phyloP scores from a whole-genome alignment of 2,888 invertebrate genomes.

The Ctena decussata region DNA sequence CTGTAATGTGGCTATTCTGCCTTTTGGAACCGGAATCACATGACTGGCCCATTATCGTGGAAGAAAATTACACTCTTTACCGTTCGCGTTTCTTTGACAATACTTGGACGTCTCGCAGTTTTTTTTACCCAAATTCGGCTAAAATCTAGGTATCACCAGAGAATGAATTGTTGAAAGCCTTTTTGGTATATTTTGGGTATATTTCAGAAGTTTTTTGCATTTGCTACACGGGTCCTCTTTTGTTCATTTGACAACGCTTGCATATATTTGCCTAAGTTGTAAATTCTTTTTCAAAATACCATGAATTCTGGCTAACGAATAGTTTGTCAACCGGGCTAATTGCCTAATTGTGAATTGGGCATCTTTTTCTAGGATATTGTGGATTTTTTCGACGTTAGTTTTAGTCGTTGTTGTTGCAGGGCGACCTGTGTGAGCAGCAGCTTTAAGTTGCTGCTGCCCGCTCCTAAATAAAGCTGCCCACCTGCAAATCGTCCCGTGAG shows the following conservation, averaged over 20 bases:
- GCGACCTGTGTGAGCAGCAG: no score
- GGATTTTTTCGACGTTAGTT: no score
- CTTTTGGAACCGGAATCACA: slow-evolving; percentile 33
- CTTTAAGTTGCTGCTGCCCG: no score
- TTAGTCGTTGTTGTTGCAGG: no score
- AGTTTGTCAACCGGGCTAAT: slow-evolving; percentile 25
- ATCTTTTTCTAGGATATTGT: not conserved
- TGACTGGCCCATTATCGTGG: not conserved
- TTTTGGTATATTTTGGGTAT: slow-evolving; percentile 8
- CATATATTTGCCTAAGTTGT: not conserved
- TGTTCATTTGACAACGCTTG: not conserved
- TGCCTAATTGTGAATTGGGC: slow-evolving; percentile 24
- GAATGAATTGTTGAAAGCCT: not conserved
- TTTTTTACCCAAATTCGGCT: slow-evolving; percentile 12
- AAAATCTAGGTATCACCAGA: not conserved
- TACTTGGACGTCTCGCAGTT: not conserved
- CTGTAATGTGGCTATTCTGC: slow-evolving; percentile 20
- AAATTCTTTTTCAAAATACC: slow-evolving; percentile 22
- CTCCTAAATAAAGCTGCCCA: no score
- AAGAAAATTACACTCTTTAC: slow-evolving; percentile 22
- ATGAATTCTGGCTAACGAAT: slow-evolving; percentile 18
- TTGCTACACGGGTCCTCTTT: not conserved
- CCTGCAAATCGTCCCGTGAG: no score
- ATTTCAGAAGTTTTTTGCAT: not conserved
- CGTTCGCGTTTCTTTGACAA: slow-evolving; percentile 23